Conservation (phyloP, 2,797 vertebrate genomes). For the Sparidentex hasta region DNA sequence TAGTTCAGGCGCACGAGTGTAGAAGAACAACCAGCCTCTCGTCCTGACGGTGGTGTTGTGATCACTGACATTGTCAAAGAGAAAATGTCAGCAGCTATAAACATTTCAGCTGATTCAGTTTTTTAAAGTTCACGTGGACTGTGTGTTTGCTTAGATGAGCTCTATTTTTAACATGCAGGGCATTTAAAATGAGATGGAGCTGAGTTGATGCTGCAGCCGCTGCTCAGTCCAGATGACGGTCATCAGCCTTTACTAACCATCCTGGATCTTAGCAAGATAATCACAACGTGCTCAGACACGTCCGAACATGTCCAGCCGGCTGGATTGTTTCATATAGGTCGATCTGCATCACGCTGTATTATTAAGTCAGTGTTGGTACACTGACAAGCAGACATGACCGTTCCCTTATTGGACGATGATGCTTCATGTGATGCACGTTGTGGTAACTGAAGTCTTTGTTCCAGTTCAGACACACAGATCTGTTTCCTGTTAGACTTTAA, state of each 20-base stretch:
- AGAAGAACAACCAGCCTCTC: neutral
- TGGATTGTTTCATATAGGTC: too few relatives aligned
- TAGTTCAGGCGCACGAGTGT: neutral
- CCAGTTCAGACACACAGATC: neutral
- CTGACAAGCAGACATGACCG: neutral
- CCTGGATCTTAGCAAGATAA: conserved; percentile 31
- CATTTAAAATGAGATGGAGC: neutral
- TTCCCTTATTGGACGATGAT: neutral
- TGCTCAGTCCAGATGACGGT: neutral
- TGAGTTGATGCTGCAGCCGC: conserved; percentile 1
- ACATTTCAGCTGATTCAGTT: conserved; percentile 7
- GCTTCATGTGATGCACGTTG: neutral
- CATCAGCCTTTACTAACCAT: conserved; percentile 22
- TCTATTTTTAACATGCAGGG: neutral
- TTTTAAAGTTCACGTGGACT: conserved; percentile 15
- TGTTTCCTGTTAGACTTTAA: neutral
- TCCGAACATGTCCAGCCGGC: neutral
- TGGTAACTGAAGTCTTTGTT: too few relatives aligned
- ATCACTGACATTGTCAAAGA: conserved; percentile 7
- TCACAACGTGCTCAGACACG: conserved; percentile 9
- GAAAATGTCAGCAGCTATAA: conserved; percentile 29
- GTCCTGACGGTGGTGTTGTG: neutral
- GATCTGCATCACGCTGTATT: too few relatives aligned
- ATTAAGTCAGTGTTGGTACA: neutral
- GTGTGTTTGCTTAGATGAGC: neutral